phyloP scores from a whole-genome alignment of 1,140 invertebrate species.

The Dreissena polymorpha region DNA sequence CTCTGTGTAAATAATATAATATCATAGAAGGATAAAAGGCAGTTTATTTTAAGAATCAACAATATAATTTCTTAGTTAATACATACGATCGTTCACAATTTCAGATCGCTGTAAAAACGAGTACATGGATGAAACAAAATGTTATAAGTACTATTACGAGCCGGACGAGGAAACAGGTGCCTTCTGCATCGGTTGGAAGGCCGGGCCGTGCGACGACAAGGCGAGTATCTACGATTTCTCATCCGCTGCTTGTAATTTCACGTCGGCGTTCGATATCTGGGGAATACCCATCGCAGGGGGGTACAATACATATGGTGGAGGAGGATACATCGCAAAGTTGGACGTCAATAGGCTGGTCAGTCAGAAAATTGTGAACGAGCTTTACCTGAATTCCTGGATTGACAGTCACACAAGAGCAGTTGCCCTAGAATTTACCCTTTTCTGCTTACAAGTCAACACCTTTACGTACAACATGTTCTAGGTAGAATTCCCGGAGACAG shows the following conservation, averaged over 20 bases:
- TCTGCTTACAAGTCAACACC: conserved; percentile 78
- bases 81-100: neutral
- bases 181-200: conserved; percentile 65
- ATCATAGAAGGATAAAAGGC: too few species aligned
- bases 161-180: conserved; percentile 54
- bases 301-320: conserved; percentile 65
- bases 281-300: conserved; percentile 63
- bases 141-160: conserved; percentile 52
- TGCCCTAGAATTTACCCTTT: conserved; percentile 81
- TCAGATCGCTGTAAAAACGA: conserved; percentile 43
- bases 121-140: conserved; percentile 33
- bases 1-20: too few species aligned
- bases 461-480: conserved; percentile 66
- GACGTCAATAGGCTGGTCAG: conserved; percentile 65
- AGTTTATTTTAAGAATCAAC: too few species aligned
- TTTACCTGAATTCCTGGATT: conserved; percentile 80
- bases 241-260: conserved; percentile 64
- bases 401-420: conserved; percentile 81
- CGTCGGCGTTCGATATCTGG: conserved; percentile 61
- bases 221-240: conserved; percentile 55
- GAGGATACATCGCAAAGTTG: conserved; percentile 68
- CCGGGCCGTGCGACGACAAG: conserved; percentile 49
- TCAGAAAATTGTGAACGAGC: conserved; percentile 68
- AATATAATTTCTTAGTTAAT: too few species aligned
- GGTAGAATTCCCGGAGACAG: conserved; percentile 81